Percentiles rank a stretch among this genome's conserved stretches.
Conservation (phyloP, 1,140 invertebrate species). For the Hyposmocoma kahamanoa region DNA sequence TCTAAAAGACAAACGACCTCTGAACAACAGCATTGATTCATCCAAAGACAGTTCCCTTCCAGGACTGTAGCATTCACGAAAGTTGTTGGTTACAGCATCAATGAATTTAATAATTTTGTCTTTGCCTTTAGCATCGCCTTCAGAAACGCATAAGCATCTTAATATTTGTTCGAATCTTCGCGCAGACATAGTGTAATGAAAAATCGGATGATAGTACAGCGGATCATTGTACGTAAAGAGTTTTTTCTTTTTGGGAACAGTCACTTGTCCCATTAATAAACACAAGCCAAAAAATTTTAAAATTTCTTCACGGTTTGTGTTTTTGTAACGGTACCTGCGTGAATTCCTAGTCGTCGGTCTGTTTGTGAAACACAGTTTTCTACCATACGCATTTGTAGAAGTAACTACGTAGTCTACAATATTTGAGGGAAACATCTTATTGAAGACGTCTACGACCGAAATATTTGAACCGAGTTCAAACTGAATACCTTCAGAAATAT, state of each 20-base stretch:
- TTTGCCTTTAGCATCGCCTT: not conserved
- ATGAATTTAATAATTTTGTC: conserved; percentile 13
- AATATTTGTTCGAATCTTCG: not conserved
- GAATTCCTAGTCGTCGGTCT: not conserved
- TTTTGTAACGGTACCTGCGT: not conserved
- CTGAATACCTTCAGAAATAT: not conserved
- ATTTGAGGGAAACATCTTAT: not conserved
- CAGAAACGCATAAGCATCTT: not conserved
- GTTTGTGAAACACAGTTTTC: not conserved
- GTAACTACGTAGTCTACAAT: not conserved
- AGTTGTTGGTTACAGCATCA: conserved; percentile 9
- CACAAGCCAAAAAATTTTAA: not conserved
- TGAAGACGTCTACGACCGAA: not conserved
- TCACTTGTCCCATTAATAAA: not conserved
- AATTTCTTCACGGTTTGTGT: not conserved
- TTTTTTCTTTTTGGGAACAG: not conserved
- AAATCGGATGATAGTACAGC: not conserved
- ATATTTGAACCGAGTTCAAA: not conserved
- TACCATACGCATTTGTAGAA: not conserved
- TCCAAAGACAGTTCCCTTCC: conserved; percentile 37
- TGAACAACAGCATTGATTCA: conserved; percentile 43
- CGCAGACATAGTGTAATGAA: not conserved
- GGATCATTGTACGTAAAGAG: not conserved
- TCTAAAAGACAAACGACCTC: conserved; percentile 39
- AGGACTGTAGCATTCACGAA: conserved; percentile 18